A percentile compares a stretch with the other conserved stretches of the same genome.
phyloP scores from a whole-genome alignment of 2,113 vertebrate species.

The Zeus faber region DNA sequence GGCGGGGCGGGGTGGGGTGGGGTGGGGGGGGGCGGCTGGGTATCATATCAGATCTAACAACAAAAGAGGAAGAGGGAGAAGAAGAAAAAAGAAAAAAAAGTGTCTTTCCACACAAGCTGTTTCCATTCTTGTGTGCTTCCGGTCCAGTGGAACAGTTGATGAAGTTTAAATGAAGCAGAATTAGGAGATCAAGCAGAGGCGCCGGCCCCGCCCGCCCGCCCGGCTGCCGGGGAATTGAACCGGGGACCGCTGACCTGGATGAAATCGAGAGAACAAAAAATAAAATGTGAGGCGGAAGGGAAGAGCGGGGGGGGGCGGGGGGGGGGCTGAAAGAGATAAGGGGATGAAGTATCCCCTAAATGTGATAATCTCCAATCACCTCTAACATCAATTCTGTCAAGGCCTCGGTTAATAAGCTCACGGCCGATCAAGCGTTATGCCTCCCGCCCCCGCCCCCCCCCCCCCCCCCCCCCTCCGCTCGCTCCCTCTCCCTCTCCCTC shows the following conservation, averaged over 20 bases:
- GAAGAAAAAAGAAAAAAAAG: too few relatives aligned
- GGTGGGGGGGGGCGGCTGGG: constrained; percentile 59
- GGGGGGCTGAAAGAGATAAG: constrained; percentile 33
- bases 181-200: constrained; percentile 91
- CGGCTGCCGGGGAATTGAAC: constrained; percentile 69
- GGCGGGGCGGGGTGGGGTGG: constrained; percentile 44
- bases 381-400: constrained; percentile 89
- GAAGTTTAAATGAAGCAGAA: constrained; percentile 99
- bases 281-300: background rate
- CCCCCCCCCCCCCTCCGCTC: constrained; percentile 46
- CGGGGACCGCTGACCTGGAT: constrained; percentile 74
- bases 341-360: constrained; percentile 85
- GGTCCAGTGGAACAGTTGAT: constrained; percentile 99
- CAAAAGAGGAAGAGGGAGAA: constrained; percentile 61
- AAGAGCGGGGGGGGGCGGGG: background rate
- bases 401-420: constrained; percentile 92
- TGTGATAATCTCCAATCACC: constrained; percentile 98
- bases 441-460: constrained; percentile 78
- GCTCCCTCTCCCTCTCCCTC: constrained; percentile 51
- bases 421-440: constrained; percentile 85
- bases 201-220: constrained; percentile 52
- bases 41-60: constrained; percentile 75
- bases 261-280: constrained; percentile 49
- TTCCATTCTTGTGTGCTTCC: constrained; percentile 88
- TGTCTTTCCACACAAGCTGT: constrained; percentile 75